Conservation (phyloP, 2,797 vertebrate genomes). For the Pitangus sulphuratus region DNA sequence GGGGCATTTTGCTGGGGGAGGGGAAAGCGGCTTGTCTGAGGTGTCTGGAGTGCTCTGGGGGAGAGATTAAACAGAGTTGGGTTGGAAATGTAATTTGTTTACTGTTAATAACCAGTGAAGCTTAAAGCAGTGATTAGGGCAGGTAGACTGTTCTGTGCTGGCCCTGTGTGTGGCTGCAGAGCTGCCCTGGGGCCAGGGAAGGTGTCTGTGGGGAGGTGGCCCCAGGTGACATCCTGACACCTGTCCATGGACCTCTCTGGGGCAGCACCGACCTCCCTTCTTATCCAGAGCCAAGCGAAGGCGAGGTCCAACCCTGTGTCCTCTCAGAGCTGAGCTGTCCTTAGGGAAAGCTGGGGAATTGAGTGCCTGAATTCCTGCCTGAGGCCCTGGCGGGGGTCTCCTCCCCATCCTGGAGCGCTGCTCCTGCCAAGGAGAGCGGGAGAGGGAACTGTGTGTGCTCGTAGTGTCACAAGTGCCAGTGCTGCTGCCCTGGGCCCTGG, state of each 20-base stretch:
- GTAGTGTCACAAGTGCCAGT: neutral
- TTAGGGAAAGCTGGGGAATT: neutral
- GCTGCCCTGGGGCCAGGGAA: neutral
- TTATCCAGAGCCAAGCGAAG: neutral
- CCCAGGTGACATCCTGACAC: fast-evolving
- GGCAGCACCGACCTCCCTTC: fast-evolving
- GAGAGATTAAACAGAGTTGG: neutral
- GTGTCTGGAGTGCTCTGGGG: neutral
- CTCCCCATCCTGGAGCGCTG: neutral
- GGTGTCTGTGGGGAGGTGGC: neutral
- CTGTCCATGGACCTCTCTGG: neutral
- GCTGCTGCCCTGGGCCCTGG: neutral
- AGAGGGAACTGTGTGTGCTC: neutral
- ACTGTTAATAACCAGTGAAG: neutral
- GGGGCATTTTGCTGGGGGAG: neutral
- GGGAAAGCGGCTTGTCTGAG: neutral
- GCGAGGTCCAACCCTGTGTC: neutral
- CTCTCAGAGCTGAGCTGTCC: neutral
- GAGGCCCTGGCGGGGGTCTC: neutral
- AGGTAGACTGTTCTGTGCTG: neutral
- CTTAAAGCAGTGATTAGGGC: neutral
- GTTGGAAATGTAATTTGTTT: neutral
- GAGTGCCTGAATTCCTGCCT: neutral
- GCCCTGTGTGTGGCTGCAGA: neutral
- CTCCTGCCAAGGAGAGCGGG: neutral